Conservation (phyloP, 2,797 vertebrate species). For the Pangasius djambal region DNA sequence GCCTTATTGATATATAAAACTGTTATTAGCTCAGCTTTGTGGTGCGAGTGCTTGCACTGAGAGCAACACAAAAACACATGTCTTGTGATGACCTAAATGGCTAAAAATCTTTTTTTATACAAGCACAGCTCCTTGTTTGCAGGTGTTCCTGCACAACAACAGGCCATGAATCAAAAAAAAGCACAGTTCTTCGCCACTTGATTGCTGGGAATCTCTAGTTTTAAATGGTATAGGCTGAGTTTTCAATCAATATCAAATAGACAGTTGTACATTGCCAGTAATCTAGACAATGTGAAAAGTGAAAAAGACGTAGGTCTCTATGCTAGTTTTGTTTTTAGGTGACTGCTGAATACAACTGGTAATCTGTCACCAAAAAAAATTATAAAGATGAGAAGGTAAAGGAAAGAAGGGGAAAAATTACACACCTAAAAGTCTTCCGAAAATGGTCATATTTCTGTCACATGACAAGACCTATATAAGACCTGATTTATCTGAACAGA, state of each 20-base stretch:
- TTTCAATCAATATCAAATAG: neutral
- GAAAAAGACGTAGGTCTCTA: neutral
- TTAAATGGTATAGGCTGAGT: neutral
- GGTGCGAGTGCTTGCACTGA: neutral
- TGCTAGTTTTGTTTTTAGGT: neutral
- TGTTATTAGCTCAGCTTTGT: neutral
- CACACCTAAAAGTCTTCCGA: neutral
- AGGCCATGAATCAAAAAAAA: neutral
- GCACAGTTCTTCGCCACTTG: neutral
- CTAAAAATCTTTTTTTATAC: neutral
- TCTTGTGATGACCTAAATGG: neutral
- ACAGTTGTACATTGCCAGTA: neutral
- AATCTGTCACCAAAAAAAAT: neutral
- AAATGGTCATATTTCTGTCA: neutral
- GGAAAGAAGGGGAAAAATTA: neutral
- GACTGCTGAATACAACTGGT: neutral
- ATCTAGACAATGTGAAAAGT: neutral
- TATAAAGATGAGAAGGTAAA: neutral
- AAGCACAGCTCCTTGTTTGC: neutral
- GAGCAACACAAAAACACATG: neutral
- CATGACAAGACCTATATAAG: neutral
- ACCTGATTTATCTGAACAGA: neutral
- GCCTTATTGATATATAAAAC: neutral
- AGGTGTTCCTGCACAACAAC: neutral
- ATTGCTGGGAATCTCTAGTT: neutral